Evolutionary conservation across 1,140 invertebrate species (phyloP), one percentile per base, ranked within the genome.

Genomic region (Ceratosolen fusciceps): DNA sequence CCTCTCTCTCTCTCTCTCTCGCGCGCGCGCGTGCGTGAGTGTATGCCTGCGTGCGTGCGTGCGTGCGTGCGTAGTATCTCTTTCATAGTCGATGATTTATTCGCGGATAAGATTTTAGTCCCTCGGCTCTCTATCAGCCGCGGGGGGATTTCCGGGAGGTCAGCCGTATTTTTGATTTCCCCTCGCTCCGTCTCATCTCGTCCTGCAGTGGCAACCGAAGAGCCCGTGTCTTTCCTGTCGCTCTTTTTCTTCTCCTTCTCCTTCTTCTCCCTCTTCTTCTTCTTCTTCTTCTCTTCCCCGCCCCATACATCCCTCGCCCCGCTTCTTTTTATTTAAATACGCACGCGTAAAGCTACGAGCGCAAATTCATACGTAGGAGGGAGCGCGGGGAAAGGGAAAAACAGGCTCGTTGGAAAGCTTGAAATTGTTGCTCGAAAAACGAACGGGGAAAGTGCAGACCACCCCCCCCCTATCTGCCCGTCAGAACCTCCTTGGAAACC

Each of bases 11-110:
- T n/a, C n/a, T n/a, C n/a, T n/a, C n/a, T n/a, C n/a, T n/a, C n/a
- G n/a, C n/a, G n/a, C n/a, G n/a, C n/a, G n/a, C n/a, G n/a, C n/a
- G n/a, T n/a, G n/a, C n/a, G n/a, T n/a, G n/a, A n/a, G n/a, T n/a
- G n/a, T n/a, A n/a, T n/a, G n/a, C n/a, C n/a, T n/a, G n/a, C n/a
- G n/a, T n/a, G n/a, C n/a, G n/a, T n/a, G n/a, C n/a, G n/a, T n/a
- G n/a, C n/a, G n/a, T n/a, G n/a, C n/a, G n/a, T n/a, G n/a, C n/a
- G n/a, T n/a, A n/a, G 65, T 67, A 43, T 67, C 65, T 29, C n/a
- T 43, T 67, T 67, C 65, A 43, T 67, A 43, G 14, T 16, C 58
- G 39, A 62, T 74, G 39, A 74, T 74, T 62, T 62, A 74, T 74
- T 39, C 24, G 34, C 14, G 12, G n/a, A 7, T 74, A 54, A 34